A percentile compares a stretch with the other conserved stretches of the same genome.
phyloP scores from a whole-genome alignment of 2,888 invertebrate genomes.

The Marasmarcha lunaedactyla region DNA sequence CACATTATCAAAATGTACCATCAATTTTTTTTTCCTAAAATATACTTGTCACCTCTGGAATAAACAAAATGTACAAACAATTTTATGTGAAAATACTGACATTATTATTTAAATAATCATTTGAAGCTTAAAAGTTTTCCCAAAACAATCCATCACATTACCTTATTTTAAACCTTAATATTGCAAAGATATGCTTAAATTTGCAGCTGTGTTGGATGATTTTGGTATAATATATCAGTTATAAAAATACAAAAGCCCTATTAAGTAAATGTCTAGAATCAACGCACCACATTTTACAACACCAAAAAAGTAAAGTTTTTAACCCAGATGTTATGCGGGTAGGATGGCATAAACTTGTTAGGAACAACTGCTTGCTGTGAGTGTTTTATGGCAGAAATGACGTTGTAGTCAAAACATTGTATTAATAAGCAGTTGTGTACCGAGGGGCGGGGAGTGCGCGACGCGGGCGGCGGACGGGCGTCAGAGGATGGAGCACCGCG shows the following conservation, averaged over 20 bases:
- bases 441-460: conserved; percentile 10
- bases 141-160: no score
- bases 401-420: conserved; percentile 5
- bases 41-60: conserved; percentile 34
- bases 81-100: conserved; percentile 51
- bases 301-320: no score
- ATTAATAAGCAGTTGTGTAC: background rate
- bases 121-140: conserved; percentile 4
- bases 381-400: background rate
- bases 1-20: conserved; percentile 36
- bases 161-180: no score
- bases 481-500: conserved; percentile 91
- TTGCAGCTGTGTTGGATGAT: background rate
- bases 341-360: no score
- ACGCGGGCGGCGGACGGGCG: conserved; percentile 42
- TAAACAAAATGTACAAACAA: conserved; percentile 43
- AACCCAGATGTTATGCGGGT: no score
- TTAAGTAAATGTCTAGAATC: conserved; percentile 40
- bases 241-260: conserved; percentile 69
- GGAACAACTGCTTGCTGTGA: no score
- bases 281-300: conserved; percentile 36
- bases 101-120: conserved; percentile 25
- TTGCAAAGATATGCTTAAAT: no score
- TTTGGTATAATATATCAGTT: conserved; percentile 13
- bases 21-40: conserved; percentile 47